Conservation (phyloP, 2,888 invertebrate genomes). For the Hyles lineata region DNA sequence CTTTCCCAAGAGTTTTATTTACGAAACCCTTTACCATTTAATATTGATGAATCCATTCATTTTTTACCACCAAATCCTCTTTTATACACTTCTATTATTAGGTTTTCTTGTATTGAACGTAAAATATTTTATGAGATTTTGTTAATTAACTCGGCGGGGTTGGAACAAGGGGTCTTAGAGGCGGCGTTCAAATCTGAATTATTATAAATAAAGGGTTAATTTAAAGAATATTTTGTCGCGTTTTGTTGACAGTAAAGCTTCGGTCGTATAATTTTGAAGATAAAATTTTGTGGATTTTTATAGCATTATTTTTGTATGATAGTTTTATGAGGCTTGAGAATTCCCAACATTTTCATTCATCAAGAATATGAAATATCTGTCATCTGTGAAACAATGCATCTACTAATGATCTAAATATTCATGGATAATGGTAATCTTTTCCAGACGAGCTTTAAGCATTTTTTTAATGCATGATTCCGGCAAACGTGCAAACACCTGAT, state of each 20-base stretch:
- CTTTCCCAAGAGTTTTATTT: slow-evolving; percentile 12
- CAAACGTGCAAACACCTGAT: too few relatives aligned
- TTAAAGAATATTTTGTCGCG: not conserved
- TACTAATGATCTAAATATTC: too few relatives aligned
- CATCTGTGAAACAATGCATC: too few relatives aligned
- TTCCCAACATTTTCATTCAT: too few relatives aligned
- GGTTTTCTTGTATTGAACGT: slow-evolving; percentile 50
- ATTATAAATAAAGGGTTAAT: slow-evolving; percentile 1
- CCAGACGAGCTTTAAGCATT: too few relatives aligned
- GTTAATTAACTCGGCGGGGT: not conserved
- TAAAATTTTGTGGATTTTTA: not conserved
- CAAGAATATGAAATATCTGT: too few relatives aligned
- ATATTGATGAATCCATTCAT: slow-evolving; percentile 18
- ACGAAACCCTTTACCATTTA: slow-evolving; percentile 10
- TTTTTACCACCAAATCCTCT: slow-evolving; percentile 32
- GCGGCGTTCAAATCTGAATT: not conserved
- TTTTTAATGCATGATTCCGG: too few relatives aligned
- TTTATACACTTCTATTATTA: slow-evolving; percentile 45
- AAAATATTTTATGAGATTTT: slow-evolving; percentile 51
- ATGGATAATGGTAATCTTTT: too few relatives aligned
- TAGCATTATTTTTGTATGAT: too few relatives aligned
- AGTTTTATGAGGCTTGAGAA: too few relatives aligned
- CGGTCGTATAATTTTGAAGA: not conserved
- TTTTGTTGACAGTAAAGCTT: slow-evolving; percentile 11
- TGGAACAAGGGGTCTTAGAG: not conserved